Base-by-base conservation (phyloP, 2,797 vertebrate genomes). In the Danionella dracula region DNA sequence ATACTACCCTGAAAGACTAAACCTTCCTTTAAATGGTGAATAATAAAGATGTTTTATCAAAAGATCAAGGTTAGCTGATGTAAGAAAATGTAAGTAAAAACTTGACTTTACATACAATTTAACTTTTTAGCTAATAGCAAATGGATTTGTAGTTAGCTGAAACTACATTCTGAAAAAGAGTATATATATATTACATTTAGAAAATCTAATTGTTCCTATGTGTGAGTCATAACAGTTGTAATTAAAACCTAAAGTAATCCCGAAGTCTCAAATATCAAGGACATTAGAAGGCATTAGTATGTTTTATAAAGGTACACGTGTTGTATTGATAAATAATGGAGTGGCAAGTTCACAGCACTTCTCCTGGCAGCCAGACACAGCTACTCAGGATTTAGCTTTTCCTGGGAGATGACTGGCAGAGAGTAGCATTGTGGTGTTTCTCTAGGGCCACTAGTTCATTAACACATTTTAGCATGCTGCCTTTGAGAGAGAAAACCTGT, bases 391-490 rank as follows among this genome's bases (percentile, higher is more conserved):
- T 42, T 56, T 23, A 42, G 27, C 53, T 71, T 38, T 54, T 48
- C 68, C 42, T 72, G 15, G 68, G 74, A 78, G 37, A 61, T 41
- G 63, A 17, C 11, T 62, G 60, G 66, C 63, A 63, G 29, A n/a
- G 51, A 49, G 66, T 19, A 10, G 35, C 34, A 35, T 38, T 35
- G 58, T 54, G 7, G 40, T 51, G n/a, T 32, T 31, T 57, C 60
- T 71, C 41, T 71, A 68, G 68, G 54, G 16, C 10, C 12, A 11
- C 62, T 51, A 58, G 59, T 37, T 65, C 8, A 19, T 66, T 68
- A 68, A 53, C 27, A 11, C n/a, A 12, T 10, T 69, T 29, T 62
- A 23, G 35, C 40, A 35, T 13, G 23, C 27, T 55, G 45, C 19
- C 31, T 31, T 12, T 53, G 29, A 31, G 7, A 2, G 23, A 48